Conservation (phyloP, 2,113 vertebrate species). For the Alethe diademata region DNA sequence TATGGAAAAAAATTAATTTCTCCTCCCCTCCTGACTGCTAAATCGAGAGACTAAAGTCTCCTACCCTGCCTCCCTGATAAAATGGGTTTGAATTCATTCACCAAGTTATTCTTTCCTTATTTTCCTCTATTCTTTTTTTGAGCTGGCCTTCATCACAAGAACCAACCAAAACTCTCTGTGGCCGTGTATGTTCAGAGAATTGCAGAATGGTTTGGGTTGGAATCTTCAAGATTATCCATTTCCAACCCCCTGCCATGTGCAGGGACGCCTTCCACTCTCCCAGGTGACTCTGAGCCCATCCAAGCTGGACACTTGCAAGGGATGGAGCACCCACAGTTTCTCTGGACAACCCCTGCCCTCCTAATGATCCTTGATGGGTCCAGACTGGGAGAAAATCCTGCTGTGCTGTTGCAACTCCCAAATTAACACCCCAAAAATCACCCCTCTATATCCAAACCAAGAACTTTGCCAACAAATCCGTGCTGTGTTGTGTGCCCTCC, state of each 20-base stretch:
- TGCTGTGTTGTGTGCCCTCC: neutral
- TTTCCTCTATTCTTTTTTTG: neutral
- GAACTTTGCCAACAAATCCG: neutral
- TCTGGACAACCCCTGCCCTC: neutral
- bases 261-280: neutral
- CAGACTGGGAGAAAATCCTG: neutral
- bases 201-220: neutral
- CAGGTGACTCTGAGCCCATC: neutral
- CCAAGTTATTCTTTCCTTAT: neutral
- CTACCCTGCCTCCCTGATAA: neutral
- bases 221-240: neutral
- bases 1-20: neutral
- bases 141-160: neutral
- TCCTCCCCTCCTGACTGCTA: neutral
- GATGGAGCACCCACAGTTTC: neutral
- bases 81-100: neutral
- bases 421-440: neutral
- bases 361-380: too few relatives aligned
- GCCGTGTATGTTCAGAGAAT: accelerated
- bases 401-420: neutral
- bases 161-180: neutral
- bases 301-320: neutral
- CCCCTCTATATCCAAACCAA: neutral
- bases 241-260: neutral
- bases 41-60: neutral